Evolutionary conservation across 1,140 invertebrate species (phyloP), one percentile per base, ranked within the genome.

Genomic region (Cyphomyrmex costatus): DNA sequence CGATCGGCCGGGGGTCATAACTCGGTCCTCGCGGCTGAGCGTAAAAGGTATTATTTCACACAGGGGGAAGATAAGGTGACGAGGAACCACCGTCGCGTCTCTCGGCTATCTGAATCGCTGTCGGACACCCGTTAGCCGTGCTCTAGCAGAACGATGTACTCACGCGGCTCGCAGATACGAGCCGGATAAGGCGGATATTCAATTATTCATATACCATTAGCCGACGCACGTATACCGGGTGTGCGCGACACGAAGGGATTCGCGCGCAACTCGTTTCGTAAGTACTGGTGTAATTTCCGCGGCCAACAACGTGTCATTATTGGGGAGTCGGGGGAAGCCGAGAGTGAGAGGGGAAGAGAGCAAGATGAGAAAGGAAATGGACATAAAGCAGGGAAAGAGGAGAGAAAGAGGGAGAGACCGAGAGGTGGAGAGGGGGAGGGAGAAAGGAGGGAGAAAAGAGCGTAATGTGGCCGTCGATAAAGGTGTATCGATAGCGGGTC

Each of bases 161-260:
- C 80, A 68, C 80, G 66, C 27, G 60, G 83, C 63, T 80, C 78
- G 60, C 61, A 87, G 88, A 87, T 87, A 90, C 85, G 74, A 73
- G 89, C 70, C 58, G 83, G 89, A 86, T 77, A 92, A 86, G 82
- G 63, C 82, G 87, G 85, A 89, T 88, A 90, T 91, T 92, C 91
- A 92, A 92, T 92, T 91, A 92, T 92, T 92, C 90, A 92, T 92
- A 89, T 89, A 89, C 85, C 76, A 88, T 90, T 90, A 91, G 86
- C 66, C 79, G 86, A 58, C 85, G 79, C 76, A 82, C 68, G 84
- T 87, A 49, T 89, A 90, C 73, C 89, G 88, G 88, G 89, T 90
- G 89, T 84, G 78, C 21, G 60, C 61, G 27, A 27, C 60, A 76
- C 58, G 49, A 74, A 79, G 65, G 51, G 87, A 89, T 89, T 86